Evolutionary conservation across 1,140 invertebrate species (phyloP), one percentile per base, ranked within the genome.

Genomic region (Pteromalus puparum): DNA sequence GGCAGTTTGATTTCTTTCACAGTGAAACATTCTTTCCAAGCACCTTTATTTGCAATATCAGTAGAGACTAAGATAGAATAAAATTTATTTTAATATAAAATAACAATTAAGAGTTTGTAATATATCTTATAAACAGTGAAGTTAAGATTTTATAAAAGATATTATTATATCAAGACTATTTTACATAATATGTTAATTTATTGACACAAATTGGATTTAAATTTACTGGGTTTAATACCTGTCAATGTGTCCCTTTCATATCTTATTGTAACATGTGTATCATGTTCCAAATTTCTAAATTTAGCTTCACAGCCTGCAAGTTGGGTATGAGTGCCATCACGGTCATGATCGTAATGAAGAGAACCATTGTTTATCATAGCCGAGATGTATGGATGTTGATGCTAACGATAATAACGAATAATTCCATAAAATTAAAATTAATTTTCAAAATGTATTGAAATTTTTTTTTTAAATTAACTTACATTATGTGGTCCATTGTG

Each of bases 401-500:
- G 99, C 97, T 99, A 92, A 76, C 90, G 90, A 89, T 86, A 74
- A n/a, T n/a, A n/a, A n/a, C n/a, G n/a, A 83, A 85, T 75, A 82
- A 80, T 72, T 24, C 13, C 7, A 68, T 68, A 46, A 78, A 26
- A 28, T 67, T 70, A 86, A 34, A 46, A 83, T 73, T 61, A 34
- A 42, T 42, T 38, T 72, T 42, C 34, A 7, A 83, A 46, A 26
- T 73, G 46, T 13, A 42, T 48, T 18, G 18, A 48, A 10, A 67
- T 42, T 42, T n/a, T 38, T 3, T 79, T 34, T 1, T 26, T 38
- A 30, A 68, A 70, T 30, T n/a, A n/a, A 83, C 95, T 94, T 95
- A 99, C 98, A 94, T 98, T 98, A 90, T 99, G 98, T 74, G 97
- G 97, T n/a, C 98, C 99, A 95, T 99, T 99, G 89, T 99, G 98